Conservation (phyloP, 2,113 vertebrate species). For the Irena cyanogastra region DNA sequence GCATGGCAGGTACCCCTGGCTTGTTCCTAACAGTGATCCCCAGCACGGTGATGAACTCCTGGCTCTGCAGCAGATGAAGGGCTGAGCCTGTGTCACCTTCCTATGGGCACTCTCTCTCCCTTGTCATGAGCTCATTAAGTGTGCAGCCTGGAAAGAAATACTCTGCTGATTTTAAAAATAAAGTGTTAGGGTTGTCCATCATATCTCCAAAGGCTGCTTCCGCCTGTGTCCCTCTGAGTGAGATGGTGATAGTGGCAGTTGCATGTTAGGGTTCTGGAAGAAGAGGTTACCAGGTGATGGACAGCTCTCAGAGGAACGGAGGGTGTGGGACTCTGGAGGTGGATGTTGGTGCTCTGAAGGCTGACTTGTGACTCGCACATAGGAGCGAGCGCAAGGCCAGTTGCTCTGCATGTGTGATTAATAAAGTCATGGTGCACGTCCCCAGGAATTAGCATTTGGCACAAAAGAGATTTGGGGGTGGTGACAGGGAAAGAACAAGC, state of each 20-base stretch:
- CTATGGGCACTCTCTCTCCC: neutral
- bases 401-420: neutral
- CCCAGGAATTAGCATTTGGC: neutral
- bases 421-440: neutral
- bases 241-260: neutral
- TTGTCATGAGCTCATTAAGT: neutral
- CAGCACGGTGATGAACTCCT: neutral
- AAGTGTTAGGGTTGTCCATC: neutral
- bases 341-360: neutral
- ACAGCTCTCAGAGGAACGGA: neutral
- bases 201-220: neutral
- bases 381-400: rapidly evolving
- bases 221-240: neutral
- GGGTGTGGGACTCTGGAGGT: neutral
- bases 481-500: neutral
- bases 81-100: neutral
- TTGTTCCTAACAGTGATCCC: neutral
- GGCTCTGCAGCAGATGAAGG: neutral
- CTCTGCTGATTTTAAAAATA: neutral
- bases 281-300: too few relatives aligned
- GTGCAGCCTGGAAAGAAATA: neutral
- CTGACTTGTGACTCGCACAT: neutral
- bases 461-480: neutral
- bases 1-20: neutral
- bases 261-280: neutral